Evolutionary conservation across 2,888 invertebrate genomes (phyloP), one percentile per base, ranked within the genome.

Genomic region (Pyrrhosoma nymphula): DNA sequence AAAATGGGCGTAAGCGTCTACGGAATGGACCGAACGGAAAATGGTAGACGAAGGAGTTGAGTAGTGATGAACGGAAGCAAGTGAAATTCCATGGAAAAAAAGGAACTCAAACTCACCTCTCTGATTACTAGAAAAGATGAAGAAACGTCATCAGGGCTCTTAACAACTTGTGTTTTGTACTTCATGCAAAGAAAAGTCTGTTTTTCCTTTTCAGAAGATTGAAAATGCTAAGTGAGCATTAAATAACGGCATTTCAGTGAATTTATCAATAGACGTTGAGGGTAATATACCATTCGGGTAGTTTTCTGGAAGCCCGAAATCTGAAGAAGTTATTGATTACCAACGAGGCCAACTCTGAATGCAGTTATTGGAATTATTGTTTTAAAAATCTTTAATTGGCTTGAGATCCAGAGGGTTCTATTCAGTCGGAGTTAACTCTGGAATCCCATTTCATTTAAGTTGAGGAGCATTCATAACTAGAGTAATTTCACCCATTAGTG

Each of bases 291-390:
- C 69, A 69, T 69, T 26, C 18, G 6, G 26, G 69, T 4, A 26
- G 60, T 91, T 91, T 35, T 35, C 23, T 20, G 39, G 63, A 91
- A 91, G 63, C 26, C n/a, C 63, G 35, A 63, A 60, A 39, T 39
- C 91, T 60, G 20, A 35, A 91, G 60, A 69, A n/a, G 39, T 35
- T 63, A 91, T 91, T 91, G 63, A 91, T 91, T 26, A 69, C 69
- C 35, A 39, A 18, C 63, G 14, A 56, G 60, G 69, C 69, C 69
- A 90, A 56, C 55, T 23, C 56, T 63, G 63, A 91, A 60, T 91
- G 91, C 69, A 69, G 23, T 91, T 35, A 90, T 18, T 63, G 63
- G 35, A 39, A 91, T 23, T 63, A 63, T 63, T 39, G 63, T 91
- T 91, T 91, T 63, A 35, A 60, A 91, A 56, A 56, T 56, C 90